These are phyloP conservation scores for Orthonychiurus folsomi DNA, from an alignment of 2,888 invertebrate species.

Conservation along the genomic window DNA sequence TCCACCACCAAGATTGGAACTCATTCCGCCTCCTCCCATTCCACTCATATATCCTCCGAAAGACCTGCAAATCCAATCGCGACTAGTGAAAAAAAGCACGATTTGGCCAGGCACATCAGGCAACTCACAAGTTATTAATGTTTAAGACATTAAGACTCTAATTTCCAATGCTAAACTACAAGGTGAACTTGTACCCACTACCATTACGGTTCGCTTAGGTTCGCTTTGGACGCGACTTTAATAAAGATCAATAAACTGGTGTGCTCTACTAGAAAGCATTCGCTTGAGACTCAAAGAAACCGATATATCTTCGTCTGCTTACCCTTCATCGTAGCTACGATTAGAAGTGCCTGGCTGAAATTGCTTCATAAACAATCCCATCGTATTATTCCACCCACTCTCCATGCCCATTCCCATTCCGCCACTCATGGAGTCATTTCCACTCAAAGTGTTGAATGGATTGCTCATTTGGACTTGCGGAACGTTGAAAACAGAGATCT, in stretches of 20 bases:
- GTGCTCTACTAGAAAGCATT: too few relatives aligned
- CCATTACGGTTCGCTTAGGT: too few relatives aligned
- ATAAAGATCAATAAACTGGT: too few relatives aligned
- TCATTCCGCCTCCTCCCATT: conserved; percentile 29
- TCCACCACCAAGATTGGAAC: conserved; percentile 25
- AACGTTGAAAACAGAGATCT: conserved; percentile 39
- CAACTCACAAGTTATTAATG: too few relatives aligned
- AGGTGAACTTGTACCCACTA: too few relatives aligned
- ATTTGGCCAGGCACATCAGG: too few relatives aligned
- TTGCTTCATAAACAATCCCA: conserved; percentile 40
- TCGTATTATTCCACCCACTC: conserved; percentile 32
- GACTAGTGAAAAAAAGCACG: not conserved
- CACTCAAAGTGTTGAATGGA: conserved; percentile 32
- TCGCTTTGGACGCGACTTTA: too few relatives aligned
- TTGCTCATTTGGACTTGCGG: conserved; percentile 33
- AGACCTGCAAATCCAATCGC: not conserved
- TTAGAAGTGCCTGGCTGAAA: conserved; percentile 36
- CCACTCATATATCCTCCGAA: conserved; percentile 39
- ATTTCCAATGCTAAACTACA: too few relatives aligned
- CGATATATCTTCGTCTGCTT: conserved; percentile 2
- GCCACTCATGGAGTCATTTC: conserved; percentile 27
- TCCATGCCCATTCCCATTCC: conserved; percentile 32
- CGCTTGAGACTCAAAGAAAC: too few relatives aligned
- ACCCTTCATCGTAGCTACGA: conserved; percentile 28
- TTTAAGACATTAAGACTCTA: too few relatives aligned